Conservation (phyloP, 1,140 invertebrate genomes). For the Rhopalosiphum maidis region DNA sequence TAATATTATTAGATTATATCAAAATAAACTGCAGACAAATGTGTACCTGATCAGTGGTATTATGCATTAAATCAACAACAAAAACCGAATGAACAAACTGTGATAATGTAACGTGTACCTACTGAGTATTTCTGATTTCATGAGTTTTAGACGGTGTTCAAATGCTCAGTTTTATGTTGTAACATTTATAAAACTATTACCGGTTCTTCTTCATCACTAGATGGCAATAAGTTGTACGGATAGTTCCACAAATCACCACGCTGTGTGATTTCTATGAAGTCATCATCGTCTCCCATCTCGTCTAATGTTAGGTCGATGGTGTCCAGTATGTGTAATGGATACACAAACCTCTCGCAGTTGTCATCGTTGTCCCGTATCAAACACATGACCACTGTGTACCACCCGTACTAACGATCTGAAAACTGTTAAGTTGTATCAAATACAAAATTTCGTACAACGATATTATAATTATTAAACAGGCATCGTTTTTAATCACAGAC, state of each 20-base stretch:
- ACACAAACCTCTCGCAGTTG: neutral
- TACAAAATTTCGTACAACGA: neutral
- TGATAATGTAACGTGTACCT: neutral
- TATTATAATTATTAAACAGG: neutral
- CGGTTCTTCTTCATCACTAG: slow-evolving; percentile 25
- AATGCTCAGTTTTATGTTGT: neutral
- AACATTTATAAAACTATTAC: neutral
- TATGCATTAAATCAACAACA: no score
- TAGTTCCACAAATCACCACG: neutral
- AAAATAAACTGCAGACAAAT: no score
- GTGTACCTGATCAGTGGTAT: no score
- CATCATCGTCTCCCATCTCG: neutral
- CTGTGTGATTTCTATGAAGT: neutral
- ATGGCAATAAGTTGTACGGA: slow-evolving; percentile 34
- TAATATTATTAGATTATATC: no score
- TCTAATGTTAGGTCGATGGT: slow-evolving; percentile 9
- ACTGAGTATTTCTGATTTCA: neutral
- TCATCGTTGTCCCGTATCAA: slow-evolving; percentile 3
- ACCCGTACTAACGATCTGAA: neutral
- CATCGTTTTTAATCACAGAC: neutral
- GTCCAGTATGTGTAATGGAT: neutral
- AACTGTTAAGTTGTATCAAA: neutral
- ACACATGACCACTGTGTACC: neutral
- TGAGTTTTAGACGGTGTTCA: neutral
- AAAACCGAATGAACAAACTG: no score